phyloP scores from a whole-genome alignment of 2,888 invertebrate genomes.

The Falcaria lacertinaria region DNA sequence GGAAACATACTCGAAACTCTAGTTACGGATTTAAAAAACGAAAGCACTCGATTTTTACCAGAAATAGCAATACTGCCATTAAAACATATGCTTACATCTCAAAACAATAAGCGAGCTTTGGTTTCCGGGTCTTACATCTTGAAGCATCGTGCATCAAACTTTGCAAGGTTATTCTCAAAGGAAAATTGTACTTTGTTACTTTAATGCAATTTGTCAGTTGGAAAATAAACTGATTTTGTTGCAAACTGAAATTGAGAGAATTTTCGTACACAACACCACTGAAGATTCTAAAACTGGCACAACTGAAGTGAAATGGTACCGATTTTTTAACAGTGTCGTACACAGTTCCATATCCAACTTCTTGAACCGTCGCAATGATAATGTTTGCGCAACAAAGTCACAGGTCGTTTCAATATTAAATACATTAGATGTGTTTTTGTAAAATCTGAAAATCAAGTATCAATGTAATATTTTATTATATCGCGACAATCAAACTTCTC shows the following conservation, averaged over 20 bases:
- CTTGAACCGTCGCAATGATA: too few relatives aligned
- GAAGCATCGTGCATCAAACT: conserved; percentile 43
- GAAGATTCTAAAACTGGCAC: conserved; percentile 46
- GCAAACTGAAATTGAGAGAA: conserved; percentile 74
- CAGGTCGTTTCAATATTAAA: conserved; percentile 12
- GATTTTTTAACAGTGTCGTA: conserved; percentile 35
- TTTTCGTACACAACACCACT: conserved; percentile 47
- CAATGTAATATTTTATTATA: too few relatives aligned
- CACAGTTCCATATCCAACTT: not conserved
- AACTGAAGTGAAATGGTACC: conserved; percentile 42
- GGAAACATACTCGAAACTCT: too few relatives aligned
- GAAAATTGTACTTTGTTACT: conserved; percentile 64
- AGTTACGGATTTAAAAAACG: too few relatives aligned
- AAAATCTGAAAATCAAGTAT: too few relatives aligned
- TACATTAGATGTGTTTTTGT: conserved; percentile 10
- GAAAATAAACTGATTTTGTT: conserved; percentile 75
- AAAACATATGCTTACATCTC: too few relatives aligned
- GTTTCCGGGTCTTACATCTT: too few relatives aligned
- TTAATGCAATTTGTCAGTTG: conserved; percentile 68
- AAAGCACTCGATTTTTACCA: too few relatives aligned
- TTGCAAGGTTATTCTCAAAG: conserved; percentile 56
- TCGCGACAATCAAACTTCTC: too few relatives aligned
- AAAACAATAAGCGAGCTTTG: too few relatives aligned
- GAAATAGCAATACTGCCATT: too few relatives aligned
- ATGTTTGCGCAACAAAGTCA: conserved; percentile 1